Percentiles rank a stretch among this genome's conserved stretches.
Conservation (phyloP, 2,113 vertebrate genomes). For the Pelvicachromis taeniatus region DNA sequence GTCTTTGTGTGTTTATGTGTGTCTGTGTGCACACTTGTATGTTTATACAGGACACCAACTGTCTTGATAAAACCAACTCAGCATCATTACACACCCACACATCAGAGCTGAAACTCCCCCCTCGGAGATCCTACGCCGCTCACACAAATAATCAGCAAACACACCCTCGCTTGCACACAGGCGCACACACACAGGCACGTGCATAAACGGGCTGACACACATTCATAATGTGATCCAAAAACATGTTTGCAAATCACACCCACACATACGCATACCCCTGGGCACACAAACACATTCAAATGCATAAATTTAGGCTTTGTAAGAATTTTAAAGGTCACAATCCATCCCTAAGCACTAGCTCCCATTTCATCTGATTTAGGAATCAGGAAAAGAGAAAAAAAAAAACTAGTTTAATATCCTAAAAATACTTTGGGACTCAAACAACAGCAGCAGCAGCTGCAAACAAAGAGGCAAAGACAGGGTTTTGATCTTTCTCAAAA, state of each 20-base stretch:
- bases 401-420: not conserved
- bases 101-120: constrained; percentile 19
- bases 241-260: not conserved
- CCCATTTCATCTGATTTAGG: constrained; percentile 10
- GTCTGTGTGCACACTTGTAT: not conserved
- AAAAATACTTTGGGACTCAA: constrained; percentile 11
- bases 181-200: accelerated
- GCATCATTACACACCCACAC: constrained; percentile 24
- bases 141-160: not conserved
- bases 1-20: not conserved
- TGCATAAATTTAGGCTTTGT: not conserved
- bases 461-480: not conserved
- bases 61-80: constrained; percentile 22
- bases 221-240: not conserved
- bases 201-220: not conserved
- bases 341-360: not conserved
- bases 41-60: not conserved
- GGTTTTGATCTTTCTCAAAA: not conserved
- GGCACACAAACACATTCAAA: not conserved
- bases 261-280: not conserved
- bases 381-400: not conserved
- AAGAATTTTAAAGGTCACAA: not conserved
- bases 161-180: not conserved
- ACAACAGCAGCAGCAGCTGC: not conserved
- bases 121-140: not conserved